Conservation (phyloP, 2,888 invertebrate genomes). For the Neuroscelio doddi region DNA sequence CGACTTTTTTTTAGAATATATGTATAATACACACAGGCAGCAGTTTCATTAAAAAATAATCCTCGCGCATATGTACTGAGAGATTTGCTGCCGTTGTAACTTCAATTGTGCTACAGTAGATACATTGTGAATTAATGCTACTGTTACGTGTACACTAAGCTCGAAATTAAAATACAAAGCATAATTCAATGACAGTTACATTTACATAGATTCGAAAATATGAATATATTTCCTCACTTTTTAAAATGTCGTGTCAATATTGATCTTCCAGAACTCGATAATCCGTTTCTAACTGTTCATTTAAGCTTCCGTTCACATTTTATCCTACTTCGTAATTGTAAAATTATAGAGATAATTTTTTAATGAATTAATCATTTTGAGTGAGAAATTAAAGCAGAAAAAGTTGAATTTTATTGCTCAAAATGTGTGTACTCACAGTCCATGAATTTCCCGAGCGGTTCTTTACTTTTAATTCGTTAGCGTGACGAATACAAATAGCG, state of each 20-base stretch:
- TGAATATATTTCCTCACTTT: too few species aligned
- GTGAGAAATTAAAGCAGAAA: too few species aligned
- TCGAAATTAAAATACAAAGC: background rate
- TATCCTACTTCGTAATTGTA: too few species aligned
- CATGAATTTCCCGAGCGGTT: constrained; percentile 19
- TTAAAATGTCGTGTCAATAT: too few species aligned
- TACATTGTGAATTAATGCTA: background rate
- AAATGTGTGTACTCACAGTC: constrained; percentile 11
- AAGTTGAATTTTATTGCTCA: constrained; percentile 12
- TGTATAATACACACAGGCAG: background rate
- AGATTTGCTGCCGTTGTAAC: constrained; percentile 3
- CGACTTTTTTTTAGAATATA: too few species aligned
- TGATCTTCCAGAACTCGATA: too few species aligned
- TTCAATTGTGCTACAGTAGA: background rate
- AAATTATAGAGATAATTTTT: too few species aligned
- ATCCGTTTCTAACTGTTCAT: too few species aligned
- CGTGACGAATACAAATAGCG: constrained; percentile 25
- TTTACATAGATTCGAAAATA: too few species aligned
- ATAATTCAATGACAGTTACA: background rate
- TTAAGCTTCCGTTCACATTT: too few species aligned
- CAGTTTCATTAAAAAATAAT: constrained; percentile 1
- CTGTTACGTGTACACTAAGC: background rate
- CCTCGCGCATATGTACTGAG: background rate
- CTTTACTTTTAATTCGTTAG: constrained; percentile 34
- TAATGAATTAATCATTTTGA: too few species aligned